Conservation (phyloP, 2,888 invertebrate species). For the Marronus borbonicus region DNA sequence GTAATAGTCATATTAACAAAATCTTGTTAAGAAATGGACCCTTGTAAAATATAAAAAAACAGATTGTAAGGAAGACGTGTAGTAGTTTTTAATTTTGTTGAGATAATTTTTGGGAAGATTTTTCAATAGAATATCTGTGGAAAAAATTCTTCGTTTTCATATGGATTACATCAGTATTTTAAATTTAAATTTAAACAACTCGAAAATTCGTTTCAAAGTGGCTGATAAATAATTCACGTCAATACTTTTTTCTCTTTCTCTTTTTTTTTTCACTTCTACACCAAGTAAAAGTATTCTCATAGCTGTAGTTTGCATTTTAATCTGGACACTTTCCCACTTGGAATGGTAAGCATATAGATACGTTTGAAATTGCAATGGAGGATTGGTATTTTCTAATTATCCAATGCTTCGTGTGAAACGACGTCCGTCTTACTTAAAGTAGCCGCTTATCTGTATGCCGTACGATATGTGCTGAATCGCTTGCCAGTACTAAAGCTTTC, state of each 20-base stretch:
- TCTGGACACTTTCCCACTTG: slow-evolving; percentile 7
- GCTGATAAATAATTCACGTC: slow-evolving; percentile 15
- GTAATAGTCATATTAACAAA: too few relatives aligned
- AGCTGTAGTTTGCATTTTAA: slow-evolving; percentile 9
- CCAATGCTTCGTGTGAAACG: slow-evolving; percentile 16
- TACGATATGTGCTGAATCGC: not conserved
- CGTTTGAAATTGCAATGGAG: not conserved
- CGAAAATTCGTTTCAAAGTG: not conserved
- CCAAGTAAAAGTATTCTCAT: slow-evolving; percentile 17
- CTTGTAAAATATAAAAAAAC: too few relatives aligned
- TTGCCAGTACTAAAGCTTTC: slow-evolving; percentile 8
- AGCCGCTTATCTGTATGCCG: slow-evolving; percentile 4
- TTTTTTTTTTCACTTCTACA: not conserved
- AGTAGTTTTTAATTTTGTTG: too few relatives aligned
- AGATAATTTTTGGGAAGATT: too few relatives aligned
- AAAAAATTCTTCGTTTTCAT: too few relatives aligned
- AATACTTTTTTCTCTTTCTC: not conserved
- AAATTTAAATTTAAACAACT: too few relatives aligned
- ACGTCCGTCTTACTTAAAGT: not conserved
- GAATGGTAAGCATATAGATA: not conserved
- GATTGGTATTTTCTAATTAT: slow-evolving; percentile 15
- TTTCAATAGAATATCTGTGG: too few relatives aligned
- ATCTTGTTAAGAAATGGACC: too few relatives aligned
- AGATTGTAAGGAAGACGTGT: too few relatives aligned
- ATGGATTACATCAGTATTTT: too few relatives aligned